Conservation (phyloP, 2,888 invertebrate species). For the Acleris sparsana region DNA sequence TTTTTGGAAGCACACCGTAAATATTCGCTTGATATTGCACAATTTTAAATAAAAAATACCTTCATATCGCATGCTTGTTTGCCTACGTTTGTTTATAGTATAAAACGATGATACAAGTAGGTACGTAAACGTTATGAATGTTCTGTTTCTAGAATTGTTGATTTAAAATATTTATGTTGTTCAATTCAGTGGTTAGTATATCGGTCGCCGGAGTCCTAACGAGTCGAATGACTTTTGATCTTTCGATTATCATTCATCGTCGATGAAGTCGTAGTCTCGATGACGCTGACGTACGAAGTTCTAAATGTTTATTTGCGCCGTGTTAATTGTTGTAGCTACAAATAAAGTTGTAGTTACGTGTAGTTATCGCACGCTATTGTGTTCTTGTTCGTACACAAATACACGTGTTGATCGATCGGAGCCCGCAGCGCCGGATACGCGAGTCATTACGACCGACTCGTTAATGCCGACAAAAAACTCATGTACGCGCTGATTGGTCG, state of each 20-base stretch:
- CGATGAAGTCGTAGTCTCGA: slow-evolving; percentile 23
- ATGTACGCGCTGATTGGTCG: slow-evolving; percentile 70
- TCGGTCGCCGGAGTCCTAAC: slow-evolving; percentile 7
- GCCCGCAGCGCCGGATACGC: slow-evolving; percentile 58
- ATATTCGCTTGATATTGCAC: slow-evolving; percentile 29
- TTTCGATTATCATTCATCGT: slow-evolving; percentile 20
- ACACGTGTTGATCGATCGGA: slow-evolving; percentile 38
- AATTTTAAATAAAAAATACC: slow-evolving; percentile 15
- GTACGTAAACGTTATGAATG: slow-evolving; percentile 15
- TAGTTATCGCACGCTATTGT: slow-evolving; percentile 60
- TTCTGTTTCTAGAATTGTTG: slow-evolving; percentile 1
- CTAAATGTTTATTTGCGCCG: slow-evolving; percentile 59
- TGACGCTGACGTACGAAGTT: slow-evolving; percentile 38
- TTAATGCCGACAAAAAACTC: slow-evolving; percentile 68
- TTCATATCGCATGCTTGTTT: too few relatives aligned
- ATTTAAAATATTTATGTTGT: slow-evolving; percentile 9
- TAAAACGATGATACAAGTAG: neutral
- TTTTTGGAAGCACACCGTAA: slow-evolving; percentile 41
- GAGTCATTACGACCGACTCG: slow-evolving; percentile 67
- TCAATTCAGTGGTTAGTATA: slow-evolving; percentile 5
- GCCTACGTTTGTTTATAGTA: too few relatives aligned
- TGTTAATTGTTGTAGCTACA: slow-evolving; percentile 65
- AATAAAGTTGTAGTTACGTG: slow-evolving; percentile 59
- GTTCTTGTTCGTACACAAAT: slow-evolving; percentile 47
- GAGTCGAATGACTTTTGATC: slow-evolving; percentile 13